These are phyloP conservation scores for Mus pahari DNA, from an alignment of 2,113 vertebrate genomes.

Conservation along the genomic window DNA sequence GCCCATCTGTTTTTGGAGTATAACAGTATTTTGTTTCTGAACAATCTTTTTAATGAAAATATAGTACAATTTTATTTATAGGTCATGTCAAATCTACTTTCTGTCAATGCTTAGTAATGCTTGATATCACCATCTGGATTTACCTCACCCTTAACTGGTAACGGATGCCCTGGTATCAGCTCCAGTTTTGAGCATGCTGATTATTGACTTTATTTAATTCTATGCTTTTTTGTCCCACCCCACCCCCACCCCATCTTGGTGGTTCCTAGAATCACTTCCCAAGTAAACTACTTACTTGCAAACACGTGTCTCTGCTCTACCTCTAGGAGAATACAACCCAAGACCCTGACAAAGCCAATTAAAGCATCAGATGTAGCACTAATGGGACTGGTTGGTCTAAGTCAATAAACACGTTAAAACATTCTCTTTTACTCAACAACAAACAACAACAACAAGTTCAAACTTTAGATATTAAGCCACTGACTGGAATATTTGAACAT, in stretches of 20 bases:
- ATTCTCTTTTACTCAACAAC: constrained; percentile 48
- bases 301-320: constrained; percentile 23
- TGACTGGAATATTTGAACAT: background rate
- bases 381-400: background rate
- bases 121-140: constrained; percentile 13
- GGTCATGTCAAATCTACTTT: background rate
- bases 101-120: background rate
- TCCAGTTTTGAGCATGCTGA: background rate
- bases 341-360: background rate
- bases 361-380: constrained; percentile 36
- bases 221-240: background rate
- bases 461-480: constrained; percentile 31
- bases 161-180: background rate
- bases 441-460: constrained; percentile 18
- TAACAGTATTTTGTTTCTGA: background rate
- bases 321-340: constrained; percentile 36
- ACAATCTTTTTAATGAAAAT: background rate
- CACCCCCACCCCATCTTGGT: background rate
- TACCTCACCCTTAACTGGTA: background rate
- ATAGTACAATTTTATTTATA: background rate
- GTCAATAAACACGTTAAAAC: constrained; percentile 66
- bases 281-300: constrained; percentile 29
- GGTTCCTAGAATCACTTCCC: constrained; percentile 38
- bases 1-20: background rate
- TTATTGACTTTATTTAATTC: constrained; percentile 18